phyloP scores from a whole-genome alignment of 2,888 invertebrate genomes.

The Eudasyphora cyanicolor region DNA sequence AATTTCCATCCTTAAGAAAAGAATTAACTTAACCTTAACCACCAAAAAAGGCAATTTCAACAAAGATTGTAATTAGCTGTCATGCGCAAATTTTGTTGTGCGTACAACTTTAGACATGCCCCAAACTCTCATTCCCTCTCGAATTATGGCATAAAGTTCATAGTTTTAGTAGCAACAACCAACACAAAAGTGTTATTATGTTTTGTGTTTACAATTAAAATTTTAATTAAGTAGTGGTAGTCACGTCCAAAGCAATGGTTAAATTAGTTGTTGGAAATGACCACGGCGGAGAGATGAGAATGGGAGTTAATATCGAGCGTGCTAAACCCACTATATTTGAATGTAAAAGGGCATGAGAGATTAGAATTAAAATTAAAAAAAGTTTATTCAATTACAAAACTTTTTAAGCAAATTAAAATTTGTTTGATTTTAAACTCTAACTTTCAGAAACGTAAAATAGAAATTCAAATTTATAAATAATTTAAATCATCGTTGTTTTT shows the following conservation, averaged over 20 bases:
- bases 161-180: neutral
- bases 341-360: no score
- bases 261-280: neutral
- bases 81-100: neutral
- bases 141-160: neutral
- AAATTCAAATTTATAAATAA: no score
- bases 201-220: constrained; percentile 22
- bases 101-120: neutral
- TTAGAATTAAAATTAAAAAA: no score
- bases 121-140: neutral
- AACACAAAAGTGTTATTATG: neutral
- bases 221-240: constrained; percentile 16
- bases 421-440: no score
- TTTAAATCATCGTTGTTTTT: no score
- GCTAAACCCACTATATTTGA: no score
- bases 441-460: no score
- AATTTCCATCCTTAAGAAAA: no score
- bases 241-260: neutral
- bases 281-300: neutral
- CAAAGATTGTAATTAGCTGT: constrained; percentile 6
- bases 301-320: neutral
- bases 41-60: neutral
- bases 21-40: neutral
- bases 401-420: no score
- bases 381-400: no score